Evolutionary conservation across 2,888 invertebrate genomes (phyloP).

Genomic region (Galerucella nymphaeae): DNA sequence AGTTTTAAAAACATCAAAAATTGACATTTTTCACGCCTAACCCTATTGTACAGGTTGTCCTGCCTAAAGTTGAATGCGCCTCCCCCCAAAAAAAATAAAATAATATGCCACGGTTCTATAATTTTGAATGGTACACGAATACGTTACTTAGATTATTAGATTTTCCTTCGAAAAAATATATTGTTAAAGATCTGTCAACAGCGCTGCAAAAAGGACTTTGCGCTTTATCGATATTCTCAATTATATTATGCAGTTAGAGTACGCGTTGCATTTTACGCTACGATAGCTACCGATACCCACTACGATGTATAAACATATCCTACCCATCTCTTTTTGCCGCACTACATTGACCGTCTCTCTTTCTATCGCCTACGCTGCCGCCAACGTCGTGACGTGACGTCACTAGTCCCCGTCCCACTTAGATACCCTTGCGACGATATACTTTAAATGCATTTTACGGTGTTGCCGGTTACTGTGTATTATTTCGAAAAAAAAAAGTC

Average conservation of each 20-base stretch:
- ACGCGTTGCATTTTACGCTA: conserved; percentile 60
- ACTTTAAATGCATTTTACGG: conserved; percentile 2
- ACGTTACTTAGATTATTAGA: not conserved
- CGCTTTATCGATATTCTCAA: conserved; percentile 45
- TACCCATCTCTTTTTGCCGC: conserved; percentile 13
- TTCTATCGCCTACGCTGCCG: conserved; percentile 5
- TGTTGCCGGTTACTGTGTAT: conserved; percentile 4
- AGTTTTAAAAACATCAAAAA: too few species aligned
- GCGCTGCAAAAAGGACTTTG: not conserved
- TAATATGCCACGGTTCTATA: too few species aligned
- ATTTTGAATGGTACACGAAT: too few species aligned
- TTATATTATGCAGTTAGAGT: conserved; percentile 59
- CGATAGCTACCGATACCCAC: conserved; percentile 37
- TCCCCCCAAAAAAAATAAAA: too few species aligned
- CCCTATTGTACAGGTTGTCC: too few species aligned
- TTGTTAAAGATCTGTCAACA: not conserved
- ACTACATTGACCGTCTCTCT: conserved; percentile 10
- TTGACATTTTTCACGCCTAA: too few species aligned
- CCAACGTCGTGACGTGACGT: conserved; percentile 7
- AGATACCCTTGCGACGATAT: not conserved
- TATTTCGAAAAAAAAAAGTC: not conserved
- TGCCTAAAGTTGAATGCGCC: too few species aligned
- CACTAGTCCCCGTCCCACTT: conserved; percentile 14
- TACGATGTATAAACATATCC: conserved; percentile 22
- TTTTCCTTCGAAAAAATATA: not conserved